Conservation (phyloP, 1,140 invertebrate genomes). For the Zaprionus kolodkinae region DNA sequence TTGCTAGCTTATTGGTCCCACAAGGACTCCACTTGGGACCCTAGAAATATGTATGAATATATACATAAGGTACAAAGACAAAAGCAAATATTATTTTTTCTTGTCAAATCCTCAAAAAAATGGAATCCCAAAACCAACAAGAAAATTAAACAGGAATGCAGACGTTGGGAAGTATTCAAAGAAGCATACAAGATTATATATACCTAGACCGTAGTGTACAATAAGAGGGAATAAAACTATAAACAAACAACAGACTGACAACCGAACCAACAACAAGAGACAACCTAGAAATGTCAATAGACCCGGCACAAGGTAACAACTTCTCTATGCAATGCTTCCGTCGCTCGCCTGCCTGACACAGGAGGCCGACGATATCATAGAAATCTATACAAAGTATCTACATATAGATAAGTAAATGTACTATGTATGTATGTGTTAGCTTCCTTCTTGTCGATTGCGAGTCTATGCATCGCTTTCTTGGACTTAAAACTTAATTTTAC, state of each 20-base stretch:
- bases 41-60: background rate
- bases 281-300: slow-evolving; percentile 52
- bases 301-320: slow-evolving; percentile 33
- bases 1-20: slow-evolving; percentile 19
- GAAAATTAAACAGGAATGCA: slow-evolving; percentile 11
- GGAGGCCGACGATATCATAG: slow-evolving; percentile 11
- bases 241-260: slow-evolving; percentile 7
- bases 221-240: slow-evolving; percentile 17
- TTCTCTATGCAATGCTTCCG: background rate
- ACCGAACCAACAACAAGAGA: slow-evolving; percentile 22
- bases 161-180: background rate
- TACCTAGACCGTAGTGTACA: slow-evolving; percentile 1
- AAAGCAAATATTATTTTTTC: slow-evolving; percentile 8
- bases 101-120: slow-evolving; percentile 9
- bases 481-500: slow-evolving; percentile 24
- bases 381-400: slow-evolving; percentile 11
- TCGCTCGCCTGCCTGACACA: slow-evolving; percentile 6
- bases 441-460: background rate
- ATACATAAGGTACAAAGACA: background rate
- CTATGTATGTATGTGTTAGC: slow-evolving; percentile 5
- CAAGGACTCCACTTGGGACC: background rate
- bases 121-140: background rate
- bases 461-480: too few species aligned
- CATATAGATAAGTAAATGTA: background rate
- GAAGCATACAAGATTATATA: background rate